Evolutionary conservation across 2,888 invertebrate species (phyloP).

Genomic region (Lissocephala sabroskyi): DNA sequence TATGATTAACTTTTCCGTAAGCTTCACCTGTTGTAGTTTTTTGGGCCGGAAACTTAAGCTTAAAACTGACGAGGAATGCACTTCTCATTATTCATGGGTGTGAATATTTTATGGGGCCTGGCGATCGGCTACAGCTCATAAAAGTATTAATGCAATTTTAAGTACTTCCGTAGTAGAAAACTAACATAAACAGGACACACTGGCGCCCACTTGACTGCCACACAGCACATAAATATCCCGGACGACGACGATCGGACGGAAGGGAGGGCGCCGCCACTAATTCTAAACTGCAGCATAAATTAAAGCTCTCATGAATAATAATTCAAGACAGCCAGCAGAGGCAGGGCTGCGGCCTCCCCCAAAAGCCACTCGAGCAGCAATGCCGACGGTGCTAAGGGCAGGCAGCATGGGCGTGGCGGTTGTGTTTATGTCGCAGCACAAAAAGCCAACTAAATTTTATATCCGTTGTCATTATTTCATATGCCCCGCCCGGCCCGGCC

Average conservation of each 20-base stretch:
- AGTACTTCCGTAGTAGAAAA: conserved; percentile 56
- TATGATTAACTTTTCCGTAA: conserved; percentile 52
- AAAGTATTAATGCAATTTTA: conserved; percentile 58
- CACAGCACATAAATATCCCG: background rate
- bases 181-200: conserved; percentile 17
- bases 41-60: too few relatives aligned
- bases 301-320: conserved; percentile 60
- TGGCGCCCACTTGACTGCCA: background rate
- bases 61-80: background rate
- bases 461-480: conserved; percentile 59
- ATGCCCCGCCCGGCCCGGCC: conserved; percentile 26
- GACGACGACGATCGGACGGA: conserved; percentile 30
- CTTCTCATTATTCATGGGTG: conserved; percentile 4
- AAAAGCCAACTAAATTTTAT: conserved; percentile 58
- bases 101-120: conserved; percentile 64
- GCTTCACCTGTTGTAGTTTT: background rate
- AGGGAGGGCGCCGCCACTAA: conserved; percentile 57
- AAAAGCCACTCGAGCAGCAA: background rate
- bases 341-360: too few relatives aligned
- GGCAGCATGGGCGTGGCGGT: conserved; percentile 17
- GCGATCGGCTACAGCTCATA: conserved; percentile 60
- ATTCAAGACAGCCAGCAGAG: conserved; percentile 53
- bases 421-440: conserved; percentile 18
- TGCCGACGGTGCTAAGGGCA: conserved; percentile 5
- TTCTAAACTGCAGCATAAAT: conserved; percentile 62